Percentiles rank a stretch among this genome's conserved stretches.
These are phyloP conservation scores for Ophioderma brevispina DNA, from an alignment of 35 echinoderm and acorn worm genomes.

Conservation along the genomic window DNA sequence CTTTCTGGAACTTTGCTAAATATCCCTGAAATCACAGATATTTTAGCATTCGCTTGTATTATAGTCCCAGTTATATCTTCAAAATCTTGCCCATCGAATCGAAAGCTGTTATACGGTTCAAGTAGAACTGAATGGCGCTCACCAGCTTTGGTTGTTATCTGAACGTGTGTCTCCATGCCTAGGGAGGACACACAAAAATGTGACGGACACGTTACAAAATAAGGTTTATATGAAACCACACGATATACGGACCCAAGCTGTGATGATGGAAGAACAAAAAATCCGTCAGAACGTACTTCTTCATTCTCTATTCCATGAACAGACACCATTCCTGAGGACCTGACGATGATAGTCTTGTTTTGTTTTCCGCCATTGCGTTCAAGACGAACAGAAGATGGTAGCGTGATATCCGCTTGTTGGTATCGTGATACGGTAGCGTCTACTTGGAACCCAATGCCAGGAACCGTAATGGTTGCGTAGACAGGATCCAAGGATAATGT, in stretches of 20 bases:
- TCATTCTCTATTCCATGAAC: neutral
- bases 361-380: neutral
- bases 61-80: neutral
- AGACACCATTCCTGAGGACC: neutral
- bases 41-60: too few relatives aligned
- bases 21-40: too few relatives aligned
- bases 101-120: too few relatives aligned
- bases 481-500: neutral
- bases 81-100: neutral
- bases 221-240: neutral
- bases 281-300: neutral
- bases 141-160: too few relatives aligned
- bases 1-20: too few relatives aligned
- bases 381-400: neutral
- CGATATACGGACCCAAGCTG: neutral
- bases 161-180: too few relatives aligned
- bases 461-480: neutral
- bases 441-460: neutral
- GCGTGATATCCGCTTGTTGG: neutral
- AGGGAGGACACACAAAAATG: too few relatives aligned
- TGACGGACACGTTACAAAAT: neutral
- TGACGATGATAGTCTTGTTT: neutral
- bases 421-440: neutral
- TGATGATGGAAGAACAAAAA: neutral
- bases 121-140: too few relatives aligned